These are phyloP conservation scores for Limnephilus rhombicus DNA, from an alignment of 2,888 invertebrate species.

Conservation along the genomic window DNA sequence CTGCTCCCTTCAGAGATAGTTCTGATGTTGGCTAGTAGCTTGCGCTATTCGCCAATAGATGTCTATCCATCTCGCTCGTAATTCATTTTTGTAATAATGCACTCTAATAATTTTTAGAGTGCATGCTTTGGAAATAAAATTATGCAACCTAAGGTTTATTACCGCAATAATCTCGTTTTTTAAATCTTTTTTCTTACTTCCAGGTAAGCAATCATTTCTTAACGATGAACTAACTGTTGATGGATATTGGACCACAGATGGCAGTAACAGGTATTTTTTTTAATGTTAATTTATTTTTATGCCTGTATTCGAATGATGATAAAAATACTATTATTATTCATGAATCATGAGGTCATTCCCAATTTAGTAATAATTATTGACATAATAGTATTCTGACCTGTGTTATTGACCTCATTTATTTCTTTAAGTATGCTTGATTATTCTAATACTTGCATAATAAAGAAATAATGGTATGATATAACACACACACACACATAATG, in stretches of 20 bases:
- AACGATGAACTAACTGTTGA: not conserved
- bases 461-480: not conserved
- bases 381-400: not conserved
- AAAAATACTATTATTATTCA: not conserved
- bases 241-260: not conserved
- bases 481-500: too few species aligned
- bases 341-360: not conserved
- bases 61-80: not conserved
- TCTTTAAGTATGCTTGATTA: not conserved
- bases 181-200: not conserved
- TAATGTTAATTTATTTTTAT: not conserved
- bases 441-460: not conserved
- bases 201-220: not conserved
- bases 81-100: not conserved
- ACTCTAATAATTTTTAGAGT: not conserved
- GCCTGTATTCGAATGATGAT: not conserved
- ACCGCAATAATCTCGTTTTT: not conserved
- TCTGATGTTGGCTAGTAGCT: not conserved
- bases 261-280: not conserved
- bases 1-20: not conserved
- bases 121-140: not conserved
- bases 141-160: not conserved
- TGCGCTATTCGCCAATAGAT: not conserved
- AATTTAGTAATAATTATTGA: not conserved
- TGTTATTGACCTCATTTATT: constrained; percentile 5